A percentile compares a stretch with the other conserved stretches of the same genome.
phyloP scores from a whole-genome alignment of 2,113 vertebrate species.

The Diadophis punctatus region DNA sequence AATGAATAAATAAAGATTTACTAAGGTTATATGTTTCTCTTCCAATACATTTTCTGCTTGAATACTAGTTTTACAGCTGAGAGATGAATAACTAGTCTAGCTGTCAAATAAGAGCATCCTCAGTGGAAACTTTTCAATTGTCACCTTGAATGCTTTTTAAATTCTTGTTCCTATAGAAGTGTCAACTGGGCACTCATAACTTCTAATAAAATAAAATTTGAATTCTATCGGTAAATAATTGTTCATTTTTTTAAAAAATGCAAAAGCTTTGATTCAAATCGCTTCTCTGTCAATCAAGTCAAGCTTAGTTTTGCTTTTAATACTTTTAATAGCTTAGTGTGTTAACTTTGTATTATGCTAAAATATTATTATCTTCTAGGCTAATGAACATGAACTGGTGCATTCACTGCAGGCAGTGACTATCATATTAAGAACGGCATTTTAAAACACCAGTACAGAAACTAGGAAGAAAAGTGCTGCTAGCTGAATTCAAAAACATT shows the following conservation, averaged over 20 bases:
- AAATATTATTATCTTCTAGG: background rate
- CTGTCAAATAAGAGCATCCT: background rate
- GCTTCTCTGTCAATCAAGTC: background rate
- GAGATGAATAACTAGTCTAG: background rate
- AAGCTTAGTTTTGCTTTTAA: background rate
- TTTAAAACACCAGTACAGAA: conserved; percentile 1
- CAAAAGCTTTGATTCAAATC: background rate
- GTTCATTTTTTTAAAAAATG: background rate
- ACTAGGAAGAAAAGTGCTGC: background rate
- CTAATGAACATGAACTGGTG: background rate
- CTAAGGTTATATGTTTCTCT: background rate
- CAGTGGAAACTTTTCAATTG: background rate
- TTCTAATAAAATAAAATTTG: background rate
- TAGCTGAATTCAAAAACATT: background rate
- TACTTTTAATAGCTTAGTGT: background rate
- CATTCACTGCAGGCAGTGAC: background rate
- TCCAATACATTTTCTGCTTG: background rate
- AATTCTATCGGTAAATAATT: background rate
- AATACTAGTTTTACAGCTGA: background rate
- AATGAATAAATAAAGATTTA: no score
- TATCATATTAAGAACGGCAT: background rate
- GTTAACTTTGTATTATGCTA: background rate
- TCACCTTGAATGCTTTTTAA: background rate
- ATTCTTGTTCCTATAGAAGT: background rate
- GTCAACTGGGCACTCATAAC: background rate